A percentile compares a stretch with the other conserved stretches of the same genome.
Conservation (phyloP, 2,888 invertebrate species). For the Lysandra bellargus region DNA sequence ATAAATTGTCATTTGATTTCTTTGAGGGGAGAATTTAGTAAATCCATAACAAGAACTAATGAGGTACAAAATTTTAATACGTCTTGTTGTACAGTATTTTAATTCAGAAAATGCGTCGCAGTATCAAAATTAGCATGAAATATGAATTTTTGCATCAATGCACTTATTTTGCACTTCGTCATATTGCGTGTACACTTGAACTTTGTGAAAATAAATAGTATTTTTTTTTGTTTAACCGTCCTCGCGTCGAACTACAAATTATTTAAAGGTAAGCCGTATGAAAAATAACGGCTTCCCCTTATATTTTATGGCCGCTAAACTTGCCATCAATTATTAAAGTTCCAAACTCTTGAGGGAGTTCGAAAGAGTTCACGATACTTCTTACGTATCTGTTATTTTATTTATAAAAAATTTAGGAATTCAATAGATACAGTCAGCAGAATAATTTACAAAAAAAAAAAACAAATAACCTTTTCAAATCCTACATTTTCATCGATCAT, state of each 20-base stretch:
- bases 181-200: conserved; percentile 18
- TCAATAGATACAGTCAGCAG: not conserved
- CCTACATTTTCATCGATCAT: not conserved
- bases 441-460: not conserved
- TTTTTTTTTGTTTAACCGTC: conserved; percentile 27
- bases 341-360: conserved; percentile 62
- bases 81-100: not conserved
- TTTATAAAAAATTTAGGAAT: not conserved
- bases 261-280: conserved; percentile 62
- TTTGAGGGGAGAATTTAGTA: not conserved
- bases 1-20: not conserved
- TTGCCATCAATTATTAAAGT: conserved; percentile 79
- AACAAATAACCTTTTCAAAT: not conserved
- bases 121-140: not conserved
- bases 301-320: conserved; percentile 76
- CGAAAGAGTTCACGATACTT: conserved; percentile 49
- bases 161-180: not conserved
- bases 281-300: conserved; percentile 65
- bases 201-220: conserved; percentile 23
- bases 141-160: not conserved
- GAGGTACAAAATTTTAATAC: not conserved
- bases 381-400: conserved; percentile 34
- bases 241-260: conserved; percentile 31
- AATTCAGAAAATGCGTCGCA: not conserved
- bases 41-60: not conserved